A percentile compares a stretch with the other conserved stretches of the same genome.
These are phyloP conservation scores for Cryptotis parvus DNA, from an alignment of 2,113 vertebrate species.

Conservation along the genomic window DNA sequence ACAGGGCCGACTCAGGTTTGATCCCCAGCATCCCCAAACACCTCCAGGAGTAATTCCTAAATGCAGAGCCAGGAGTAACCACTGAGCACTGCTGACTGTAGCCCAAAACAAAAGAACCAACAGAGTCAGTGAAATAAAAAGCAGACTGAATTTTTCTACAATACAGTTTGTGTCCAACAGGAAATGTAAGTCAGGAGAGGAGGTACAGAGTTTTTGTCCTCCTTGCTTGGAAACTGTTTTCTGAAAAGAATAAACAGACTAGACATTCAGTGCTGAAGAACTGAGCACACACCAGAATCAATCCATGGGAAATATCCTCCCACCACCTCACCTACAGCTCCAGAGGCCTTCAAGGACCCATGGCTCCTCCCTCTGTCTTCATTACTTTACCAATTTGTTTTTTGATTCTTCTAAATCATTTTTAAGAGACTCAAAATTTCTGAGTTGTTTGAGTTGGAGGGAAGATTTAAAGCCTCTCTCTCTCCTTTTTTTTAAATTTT, in stretches of 20 bases:
- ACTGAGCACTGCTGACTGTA: no score
- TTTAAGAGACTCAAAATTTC: slow-evolving; percentile 15
- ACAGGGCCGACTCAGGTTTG: no score
- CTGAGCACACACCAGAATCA: background rate
- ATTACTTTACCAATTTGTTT: background rate
- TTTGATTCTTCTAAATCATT: background rate
- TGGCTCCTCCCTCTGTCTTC: no score
- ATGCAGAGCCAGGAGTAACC: no score
- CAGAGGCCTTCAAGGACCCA: background rate
- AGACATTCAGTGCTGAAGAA: background rate
- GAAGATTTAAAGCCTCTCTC: background rate
- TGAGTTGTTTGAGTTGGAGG: slow-evolving; percentile 23
- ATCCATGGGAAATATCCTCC: background rate
- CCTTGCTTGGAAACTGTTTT: background rate
- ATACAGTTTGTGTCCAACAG: background rate
- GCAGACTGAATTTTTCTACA: no score
- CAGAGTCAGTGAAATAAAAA: no score
- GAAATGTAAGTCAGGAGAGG: background rate
- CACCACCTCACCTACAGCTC: background rate
- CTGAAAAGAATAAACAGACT: background rate
- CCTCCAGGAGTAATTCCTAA: no score
- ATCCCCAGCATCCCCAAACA: no score
- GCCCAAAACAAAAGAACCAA: no score
- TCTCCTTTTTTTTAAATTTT: slow-evolving; percentile 8
- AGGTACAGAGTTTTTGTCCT: background rate